Base-by-base conservation (phyloP, 2,888 invertebrate genomes). In the Drosophila austrosaltans region DNA sequence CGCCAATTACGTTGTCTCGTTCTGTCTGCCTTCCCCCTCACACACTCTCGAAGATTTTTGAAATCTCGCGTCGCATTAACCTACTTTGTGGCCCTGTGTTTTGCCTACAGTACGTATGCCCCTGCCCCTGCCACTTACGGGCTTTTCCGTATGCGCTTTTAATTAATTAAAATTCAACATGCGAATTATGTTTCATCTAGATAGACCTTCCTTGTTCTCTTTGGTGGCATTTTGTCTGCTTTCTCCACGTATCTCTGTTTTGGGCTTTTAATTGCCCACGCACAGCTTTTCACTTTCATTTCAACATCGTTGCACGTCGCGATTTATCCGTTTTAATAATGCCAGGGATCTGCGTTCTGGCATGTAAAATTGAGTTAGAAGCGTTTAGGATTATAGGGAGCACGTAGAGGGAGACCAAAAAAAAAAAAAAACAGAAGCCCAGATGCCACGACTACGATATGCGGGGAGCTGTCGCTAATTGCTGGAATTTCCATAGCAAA, bases 101-200 rank as follows among this genome's bases (percentile, higher is more conserved):
- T 48, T 48, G 48, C 36, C 36, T 36, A 36, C 10, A 2, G 10
- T 36, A 48, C 8, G 6, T 32, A 20, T 20, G 20, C 20, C 8
- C 48, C 63, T 32, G 4, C 22, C 42, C 44, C n/a, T 60, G 36
- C 32, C 58, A 48, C 48, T 48, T 25, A 22, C 48, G 20, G 48
- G 48, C 25, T 48, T 48, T 48, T 48, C 48, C 66, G 53, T 64
- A 64, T 59, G 65, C 64, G 66, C 71, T 81, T 77, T 89, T 81
- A 89, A 86, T 86, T 86, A 86, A 86, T 86, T 86, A 89, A 86
- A 86, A 89, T 89, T 89, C 85, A 78, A 78, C 86, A 80, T 82
- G 89, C 86, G 89, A 89, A 82, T 85, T 82, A 85, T 86, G 81
- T 73, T 72, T 83, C 77, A 82, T 72, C 74, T 72, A 60, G 58